A percentile compares a stretch with the other conserved stretches of the same genome.
Conservation (phyloP, 2,113 vertebrate species). For the Sphyrna mokarran region DNA sequence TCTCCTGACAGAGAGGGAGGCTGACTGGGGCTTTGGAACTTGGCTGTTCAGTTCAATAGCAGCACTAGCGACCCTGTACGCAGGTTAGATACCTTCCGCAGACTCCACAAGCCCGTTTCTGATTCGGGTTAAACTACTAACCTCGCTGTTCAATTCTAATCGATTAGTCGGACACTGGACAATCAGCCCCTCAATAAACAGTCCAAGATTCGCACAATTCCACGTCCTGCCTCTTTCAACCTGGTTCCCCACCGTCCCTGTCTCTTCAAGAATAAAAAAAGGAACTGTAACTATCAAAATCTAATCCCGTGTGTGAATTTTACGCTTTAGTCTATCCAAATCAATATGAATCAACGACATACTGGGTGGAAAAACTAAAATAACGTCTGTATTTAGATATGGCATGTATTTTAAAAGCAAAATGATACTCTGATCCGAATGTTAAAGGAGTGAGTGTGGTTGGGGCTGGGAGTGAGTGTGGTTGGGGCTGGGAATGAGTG, state of each 20-base stretch:
- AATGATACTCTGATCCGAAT: neutral
- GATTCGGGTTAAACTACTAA: too few relatives aligned
- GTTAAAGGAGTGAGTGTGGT: too few relatives aligned
- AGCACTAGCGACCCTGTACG: too few relatives aligned
- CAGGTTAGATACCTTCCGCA: neutral
- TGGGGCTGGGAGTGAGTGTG: too few relatives aligned
- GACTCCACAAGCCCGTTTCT: neutral
- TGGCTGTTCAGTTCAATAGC: too few relatives aligned
- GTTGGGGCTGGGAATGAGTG: too few relatives aligned
- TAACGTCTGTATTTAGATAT: neutral
- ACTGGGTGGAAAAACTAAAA: neutral
- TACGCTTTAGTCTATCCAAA: neutral
- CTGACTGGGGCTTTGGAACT: too few relatives aligned
- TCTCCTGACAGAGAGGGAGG: neutral
- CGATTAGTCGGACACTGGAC: neutral
- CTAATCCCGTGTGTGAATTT: neutral
- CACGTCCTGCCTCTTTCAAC: neutral
- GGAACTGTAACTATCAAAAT: neutral
- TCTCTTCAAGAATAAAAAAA: neutral
- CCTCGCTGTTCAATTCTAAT: too few relatives aligned
- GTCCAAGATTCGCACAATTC: neutral
- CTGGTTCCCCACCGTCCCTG: neutral
- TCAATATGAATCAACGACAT: neutral
- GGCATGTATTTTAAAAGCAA: neutral
- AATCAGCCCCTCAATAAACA: neutral